phyloP scores from a whole-genome alignment of 2,888 invertebrate genomes.

The Oscheius myriophilus region DNA sequence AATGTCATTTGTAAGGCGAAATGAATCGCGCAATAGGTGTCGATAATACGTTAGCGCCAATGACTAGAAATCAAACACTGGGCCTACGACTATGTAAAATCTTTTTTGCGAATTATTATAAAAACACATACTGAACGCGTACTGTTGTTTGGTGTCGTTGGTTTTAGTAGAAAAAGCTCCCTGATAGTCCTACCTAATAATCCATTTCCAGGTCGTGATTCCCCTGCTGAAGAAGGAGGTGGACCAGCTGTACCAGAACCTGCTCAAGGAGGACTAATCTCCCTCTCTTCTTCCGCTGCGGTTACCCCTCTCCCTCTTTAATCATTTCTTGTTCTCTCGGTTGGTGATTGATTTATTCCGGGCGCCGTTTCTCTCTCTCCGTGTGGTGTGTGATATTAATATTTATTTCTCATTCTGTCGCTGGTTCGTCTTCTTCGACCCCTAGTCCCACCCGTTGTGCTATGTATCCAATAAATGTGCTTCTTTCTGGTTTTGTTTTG shows the following conservation, averaged over 20 bases:
- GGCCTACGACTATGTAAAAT: no score
- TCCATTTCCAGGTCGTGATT: conserved; percentile 40
- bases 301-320: neutral
- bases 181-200: neutral
- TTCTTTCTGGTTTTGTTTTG: conserved; percentile 3
- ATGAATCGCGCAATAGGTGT: no score
- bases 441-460: neutral
- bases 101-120: no score
- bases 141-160: no score
- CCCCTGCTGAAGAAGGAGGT: conserved; percentile 60
- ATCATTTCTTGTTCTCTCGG: neutral
- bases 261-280: conserved; percentile 45
- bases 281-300: neutral
- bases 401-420: neutral
- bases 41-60: no score
- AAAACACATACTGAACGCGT: no score
- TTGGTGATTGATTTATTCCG: neutral
- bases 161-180: no score
- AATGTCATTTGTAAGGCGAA: no score
- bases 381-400: no score
- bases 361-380: no score
- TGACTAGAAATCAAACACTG: no score
- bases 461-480: neutral
- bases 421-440: neutral
- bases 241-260: conserved; percentile 52